Evolutionary conservation across 2,797 vertebrate species (phyloP).

Genomic region (Hippopotamyrus pictus): DNA sequence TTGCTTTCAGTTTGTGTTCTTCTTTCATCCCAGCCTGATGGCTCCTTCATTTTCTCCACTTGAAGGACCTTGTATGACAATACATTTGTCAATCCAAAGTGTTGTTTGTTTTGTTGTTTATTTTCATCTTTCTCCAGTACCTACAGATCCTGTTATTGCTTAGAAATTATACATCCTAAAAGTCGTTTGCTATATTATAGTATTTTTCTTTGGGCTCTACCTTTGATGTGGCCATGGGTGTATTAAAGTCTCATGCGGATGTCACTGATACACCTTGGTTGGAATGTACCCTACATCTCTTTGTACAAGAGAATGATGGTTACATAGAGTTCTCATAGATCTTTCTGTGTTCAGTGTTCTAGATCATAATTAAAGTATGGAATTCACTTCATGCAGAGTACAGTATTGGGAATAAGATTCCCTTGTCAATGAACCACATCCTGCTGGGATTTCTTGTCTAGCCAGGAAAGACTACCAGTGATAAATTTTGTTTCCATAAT

Average conservation of each 20-base stretch:
- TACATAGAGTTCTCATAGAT: background rate
- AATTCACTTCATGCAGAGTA: background rate
- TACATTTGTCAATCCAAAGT: background rate
- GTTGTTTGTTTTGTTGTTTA: background rate
- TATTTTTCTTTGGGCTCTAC: background rate
- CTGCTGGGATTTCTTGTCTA: background rate
- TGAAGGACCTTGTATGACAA: background rate
- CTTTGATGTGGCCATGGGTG: background rate
- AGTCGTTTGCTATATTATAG: background rate
- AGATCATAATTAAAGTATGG: background rate
- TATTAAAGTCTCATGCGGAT: background rate
- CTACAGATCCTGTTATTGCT: background rate
- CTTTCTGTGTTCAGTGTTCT: background rate
- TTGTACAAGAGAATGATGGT: background rate
- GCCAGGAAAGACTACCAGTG: background rate
- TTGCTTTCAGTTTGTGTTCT: background rate
- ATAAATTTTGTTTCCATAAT: background rate
- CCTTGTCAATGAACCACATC: background rate
- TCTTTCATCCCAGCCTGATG: background rate
- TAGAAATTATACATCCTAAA: background rate
- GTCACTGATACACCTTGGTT: background rate
- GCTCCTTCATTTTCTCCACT: conserved; percentile 4
- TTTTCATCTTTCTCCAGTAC: background rate
- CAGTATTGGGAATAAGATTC: background rate
- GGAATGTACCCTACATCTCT: background rate